phyloP scores from a whole-genome alignment of 1,140 invertebrate species.

The Pissodes strobi region DNA sequence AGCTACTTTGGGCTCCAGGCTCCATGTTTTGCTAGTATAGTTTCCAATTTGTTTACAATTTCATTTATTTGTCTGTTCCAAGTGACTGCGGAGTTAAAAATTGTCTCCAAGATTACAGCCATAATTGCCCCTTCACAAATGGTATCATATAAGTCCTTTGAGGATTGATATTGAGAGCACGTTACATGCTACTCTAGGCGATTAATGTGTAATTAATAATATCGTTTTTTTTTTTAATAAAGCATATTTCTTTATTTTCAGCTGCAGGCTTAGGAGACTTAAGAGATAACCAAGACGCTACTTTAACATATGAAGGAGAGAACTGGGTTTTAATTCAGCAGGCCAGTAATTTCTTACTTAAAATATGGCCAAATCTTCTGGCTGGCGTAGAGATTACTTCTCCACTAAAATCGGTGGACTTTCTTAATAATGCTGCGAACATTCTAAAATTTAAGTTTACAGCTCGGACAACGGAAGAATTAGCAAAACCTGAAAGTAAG shows the following conservation, averaged over 20 bases:
- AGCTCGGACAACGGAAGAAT: slow-evolving; percentile 54
- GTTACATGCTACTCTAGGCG: too few species aligned
- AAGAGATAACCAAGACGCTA: slow-evolving; percentile 87
- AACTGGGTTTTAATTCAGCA: slow-evolving; percentile 95
- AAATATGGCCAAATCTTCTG: slow-evolving; percentile 62
- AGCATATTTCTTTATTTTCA: slow-evolving; percentile 47
- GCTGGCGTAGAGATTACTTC: slow-evolving; percentile 57
- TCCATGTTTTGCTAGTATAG: too few species aligned
- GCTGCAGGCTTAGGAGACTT: slow-evolving; percentile 80
- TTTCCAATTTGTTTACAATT: too few species aligned
- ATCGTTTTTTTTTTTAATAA: too few species aligned
- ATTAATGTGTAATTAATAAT: too few species aligned
- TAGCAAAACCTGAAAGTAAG: slow-evolving; percentile 66
- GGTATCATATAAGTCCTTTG: too few species aligned
- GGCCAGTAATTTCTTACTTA: slow-evolving; percentile 86
- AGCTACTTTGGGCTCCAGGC: too few species aligned
- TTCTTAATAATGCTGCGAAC: slow-evolving; percentile 60
- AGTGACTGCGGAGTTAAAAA: too few species aligned
- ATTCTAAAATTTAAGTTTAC: slow-evolving; percentile 62
- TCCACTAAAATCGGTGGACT: slow-evolving; percentile 67
- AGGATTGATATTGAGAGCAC: too few species aligned
- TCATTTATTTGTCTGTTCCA: too few species aligned
- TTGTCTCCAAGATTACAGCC: too few species aligned
- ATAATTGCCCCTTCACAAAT: too few species aligned
- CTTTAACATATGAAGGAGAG: slow-evolving; percentile 94